These are phyloP conservation scores for Pharmacophagus antenor DNA, from an alignment of 2,888 invertebrate genomes.

Conservation along the genomic window DNA sequence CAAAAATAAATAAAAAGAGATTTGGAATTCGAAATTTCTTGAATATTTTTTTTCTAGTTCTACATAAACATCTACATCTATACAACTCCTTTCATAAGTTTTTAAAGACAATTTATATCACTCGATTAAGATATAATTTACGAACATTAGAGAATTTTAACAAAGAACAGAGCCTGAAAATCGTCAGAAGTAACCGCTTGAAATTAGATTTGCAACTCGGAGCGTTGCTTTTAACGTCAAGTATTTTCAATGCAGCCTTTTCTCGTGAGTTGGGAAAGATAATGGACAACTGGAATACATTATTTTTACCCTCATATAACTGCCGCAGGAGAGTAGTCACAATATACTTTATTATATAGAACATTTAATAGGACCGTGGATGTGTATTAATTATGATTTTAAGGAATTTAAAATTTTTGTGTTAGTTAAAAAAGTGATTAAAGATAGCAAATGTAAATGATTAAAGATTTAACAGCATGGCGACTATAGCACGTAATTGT, in stretches of 20 bases:
- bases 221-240: slow-evolving; percentile 18
- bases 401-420: no score
- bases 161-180: slow-evolving; percentile 9
- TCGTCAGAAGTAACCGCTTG: slow-evolving; percentile 8
- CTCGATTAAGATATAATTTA: background rate
- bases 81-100: background rate
- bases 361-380: no score
- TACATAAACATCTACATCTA: background rate
- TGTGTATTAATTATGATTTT: no score
- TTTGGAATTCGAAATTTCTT: no score
- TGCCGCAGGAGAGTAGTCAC: background rate
- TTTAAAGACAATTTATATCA: background rate
- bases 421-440: no score
- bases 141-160: slow-evolving; percentile 1
- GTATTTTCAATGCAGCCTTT: slow-evolving; percentile 16
- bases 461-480: no score
- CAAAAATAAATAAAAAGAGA: no score
- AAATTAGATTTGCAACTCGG: slow-evolving; percentile 19
- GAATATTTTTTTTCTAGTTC: no score
- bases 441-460: no score
- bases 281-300: background rate
- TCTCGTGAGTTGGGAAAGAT: slow-evolving; percentile 3
- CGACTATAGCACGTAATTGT: no score
- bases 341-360: no score
- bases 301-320: background rate